A percentile compares a stretch with the other conserved stretches of the same genome.
phyloP scores from a whole-genome alignment of 2,888 invertebrate species.

The Alcis repandata region DNA sequence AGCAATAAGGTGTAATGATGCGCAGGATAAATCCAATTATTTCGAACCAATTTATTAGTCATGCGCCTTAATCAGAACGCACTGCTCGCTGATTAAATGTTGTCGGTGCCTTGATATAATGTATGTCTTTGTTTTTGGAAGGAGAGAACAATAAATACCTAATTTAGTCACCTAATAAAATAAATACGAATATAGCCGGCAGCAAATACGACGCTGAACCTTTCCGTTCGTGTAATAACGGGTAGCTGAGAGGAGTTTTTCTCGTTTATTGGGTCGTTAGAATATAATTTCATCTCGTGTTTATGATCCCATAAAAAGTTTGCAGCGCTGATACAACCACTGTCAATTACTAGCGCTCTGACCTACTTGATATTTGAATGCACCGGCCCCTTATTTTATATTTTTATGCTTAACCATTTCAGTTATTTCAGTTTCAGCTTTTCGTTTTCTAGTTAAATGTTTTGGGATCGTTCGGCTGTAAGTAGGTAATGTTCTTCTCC shows the following conservation, averaged over 20 bases:
- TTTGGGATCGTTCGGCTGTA: not conserved
- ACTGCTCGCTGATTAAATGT: constrained; percentile 36
- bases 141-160: constrained; percentile 46
- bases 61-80: constrained; percentile 39
- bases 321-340: constrained; percentile 79
- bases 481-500: not conserved
- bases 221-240: constrained; percentile 76
- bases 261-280: constrained; percentile 83
- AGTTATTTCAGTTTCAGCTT: constrained; percentile 22
- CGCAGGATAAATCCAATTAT: constrained; percentile 65
- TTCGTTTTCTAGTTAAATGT: not conserved
- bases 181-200: constrained; percentile 61
- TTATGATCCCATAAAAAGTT: constrained; percentile 83
- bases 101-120: constrained; percentile 13
- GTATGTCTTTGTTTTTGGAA: constrained; percentile 41
- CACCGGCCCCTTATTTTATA: constrained; percentile 21
- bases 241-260: constrained; percentile 77
- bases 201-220: constrained; percentile 67
- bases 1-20: constrained; percentile 69
- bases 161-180: constrained; percentile 60
- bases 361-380: constrained; percentile 53
- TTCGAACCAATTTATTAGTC: constrained; percentile 47
- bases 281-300: constrained; percentile 85
- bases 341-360: constrained; percentile 68
- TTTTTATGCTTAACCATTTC: constrained; percentile 19